A percentile compares a stretch with the other conserved stretches of the same genome.
phyloP scores from a whole-genome alignment of 2,797 vertebrate genomes.

The Centropyge bicolor region DNA sequence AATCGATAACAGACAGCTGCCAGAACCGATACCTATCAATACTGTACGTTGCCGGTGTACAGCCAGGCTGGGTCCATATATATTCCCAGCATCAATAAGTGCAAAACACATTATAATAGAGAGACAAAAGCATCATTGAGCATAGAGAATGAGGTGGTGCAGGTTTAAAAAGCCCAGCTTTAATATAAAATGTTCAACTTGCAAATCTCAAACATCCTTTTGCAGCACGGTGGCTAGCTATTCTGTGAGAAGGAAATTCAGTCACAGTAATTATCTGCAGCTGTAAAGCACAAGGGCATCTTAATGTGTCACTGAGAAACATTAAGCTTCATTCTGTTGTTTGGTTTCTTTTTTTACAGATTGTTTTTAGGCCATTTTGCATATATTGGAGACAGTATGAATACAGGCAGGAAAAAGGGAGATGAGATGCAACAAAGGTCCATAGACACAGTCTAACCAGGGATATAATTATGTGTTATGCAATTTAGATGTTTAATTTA shows the following conservation, averaged over 20 bases:
- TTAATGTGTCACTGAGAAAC: slow-evolving; percentile 4
- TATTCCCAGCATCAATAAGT: neutral
- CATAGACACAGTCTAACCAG: neutral
- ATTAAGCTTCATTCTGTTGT: slow-evolving; percentile 11
- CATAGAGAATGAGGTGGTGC: neutral
- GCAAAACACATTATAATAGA: neutral
- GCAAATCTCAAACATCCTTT: neutral
- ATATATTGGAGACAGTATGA: neutral
- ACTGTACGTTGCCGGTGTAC: neutral
- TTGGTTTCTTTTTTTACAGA: neutral
- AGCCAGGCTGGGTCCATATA: neutral
- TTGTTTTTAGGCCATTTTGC: neutral
- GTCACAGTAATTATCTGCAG: slow-evolving; percentile 10
- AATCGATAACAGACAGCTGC: slow-evolving; percentile 30
- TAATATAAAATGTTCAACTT: neutral
- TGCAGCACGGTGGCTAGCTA: slow-evolving; percentile 6
- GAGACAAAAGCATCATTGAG: neutral
- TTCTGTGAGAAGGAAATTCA: slow-evolving; percentile 5
- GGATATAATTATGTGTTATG: neutral
- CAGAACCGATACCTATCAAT: slow-evolving; percentile 3
- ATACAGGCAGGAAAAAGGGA: neutral
- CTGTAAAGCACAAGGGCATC: neutral
- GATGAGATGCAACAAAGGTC: neutral
- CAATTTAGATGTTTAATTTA: neutral
- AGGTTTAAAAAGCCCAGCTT: slow-evolving; percentile 5